Evolutionary conservation across 2,888 invertebrate genomes (phyloP).

Genomic region (Fragum whitleyi): DNA sequence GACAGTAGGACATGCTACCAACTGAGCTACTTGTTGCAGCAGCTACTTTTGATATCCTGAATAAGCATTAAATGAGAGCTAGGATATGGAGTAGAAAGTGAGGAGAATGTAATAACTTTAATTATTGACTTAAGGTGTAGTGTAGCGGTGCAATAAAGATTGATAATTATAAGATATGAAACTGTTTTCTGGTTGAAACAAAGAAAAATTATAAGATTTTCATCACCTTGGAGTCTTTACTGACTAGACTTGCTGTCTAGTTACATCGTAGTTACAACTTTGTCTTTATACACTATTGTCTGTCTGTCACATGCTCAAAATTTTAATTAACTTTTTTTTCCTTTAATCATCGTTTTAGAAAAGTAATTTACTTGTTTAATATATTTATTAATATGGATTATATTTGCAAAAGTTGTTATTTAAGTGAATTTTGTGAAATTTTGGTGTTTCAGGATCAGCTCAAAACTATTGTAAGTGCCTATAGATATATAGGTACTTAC

Average conservation of each 20-base stretch:
- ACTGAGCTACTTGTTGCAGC: too few species aligned
- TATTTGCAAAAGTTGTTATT: too few species aligned
- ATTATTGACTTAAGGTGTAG: background rate
- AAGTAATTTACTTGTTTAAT: too few species aligned
- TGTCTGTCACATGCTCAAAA: background rate
- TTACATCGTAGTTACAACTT: background rate
- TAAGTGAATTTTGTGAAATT: too few species aligned
- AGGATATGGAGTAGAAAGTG: background rate
- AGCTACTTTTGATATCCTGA: too few species aligned
- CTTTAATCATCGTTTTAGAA: background rate
- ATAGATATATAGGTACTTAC: too few species aligned
- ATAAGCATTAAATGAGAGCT: too few species aligned
- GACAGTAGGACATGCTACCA: too few species aligned
- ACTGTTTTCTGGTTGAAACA: constrained; percentile 1
- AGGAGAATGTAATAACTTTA: background rate
- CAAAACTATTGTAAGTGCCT: too few species aligned
- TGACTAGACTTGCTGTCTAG: constrained; percentile 2
- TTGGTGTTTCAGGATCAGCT: too few species aligned
- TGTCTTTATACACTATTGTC: background rate
- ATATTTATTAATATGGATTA: too few species aligned
- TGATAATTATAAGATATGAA: constrained; percentile 10
- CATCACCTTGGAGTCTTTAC: constrained; percentile 10
- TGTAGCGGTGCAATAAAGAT: constrained; percentile 5
- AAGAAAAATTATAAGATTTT: constrained; percentile 12
- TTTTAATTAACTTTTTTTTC: background rate